phyloP scores from a whole-genome alignment of 2,888 invertebrate species.

The Drosophila picticornis region DNA sequence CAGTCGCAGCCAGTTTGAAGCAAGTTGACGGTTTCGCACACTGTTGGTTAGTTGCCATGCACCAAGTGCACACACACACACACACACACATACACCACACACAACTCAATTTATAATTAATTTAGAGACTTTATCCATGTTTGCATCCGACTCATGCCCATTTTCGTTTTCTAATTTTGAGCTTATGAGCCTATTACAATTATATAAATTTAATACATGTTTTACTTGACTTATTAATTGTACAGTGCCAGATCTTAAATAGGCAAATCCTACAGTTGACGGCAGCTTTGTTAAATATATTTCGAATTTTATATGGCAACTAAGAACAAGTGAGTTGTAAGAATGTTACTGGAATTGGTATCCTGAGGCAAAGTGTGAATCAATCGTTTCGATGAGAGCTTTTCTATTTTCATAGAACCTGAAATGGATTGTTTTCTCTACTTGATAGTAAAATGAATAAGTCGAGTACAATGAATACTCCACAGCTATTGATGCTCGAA shows the following conservation, averaged over 20 bases:
- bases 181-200: constrained; percentile 18
- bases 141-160: neutral
- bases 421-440: too few relatives aligned
- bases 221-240: constrained; percentile 8
- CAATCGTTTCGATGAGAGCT: too few relatives aligned
- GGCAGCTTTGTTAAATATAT: neutral
- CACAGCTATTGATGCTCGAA: neutral
- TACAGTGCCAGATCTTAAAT: neutral
- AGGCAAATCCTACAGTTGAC: neutral
- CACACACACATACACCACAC: constrained; percentile 23
- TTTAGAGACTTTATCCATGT: constrained; percentile 28
- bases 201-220: constrained; percentile 21
- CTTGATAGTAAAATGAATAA: neutral
- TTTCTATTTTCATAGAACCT: neutral
- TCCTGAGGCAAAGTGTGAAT: neutral
- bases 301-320: neutral
- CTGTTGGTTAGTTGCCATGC: constrained; percentile 31
- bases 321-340: neutral
- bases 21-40: constrained; percentile 64
- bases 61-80: constrained; percentile 25
- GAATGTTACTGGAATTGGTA: neutral
- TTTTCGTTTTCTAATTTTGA: neutral
- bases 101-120: constrained; percentile 70
- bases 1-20: constrained; percentile 66
- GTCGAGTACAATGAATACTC: neutral